phyloP scores from a whole-genome alignment of 2,888 invertebrate genomes.

The Synergus gifuensis region DNA sequence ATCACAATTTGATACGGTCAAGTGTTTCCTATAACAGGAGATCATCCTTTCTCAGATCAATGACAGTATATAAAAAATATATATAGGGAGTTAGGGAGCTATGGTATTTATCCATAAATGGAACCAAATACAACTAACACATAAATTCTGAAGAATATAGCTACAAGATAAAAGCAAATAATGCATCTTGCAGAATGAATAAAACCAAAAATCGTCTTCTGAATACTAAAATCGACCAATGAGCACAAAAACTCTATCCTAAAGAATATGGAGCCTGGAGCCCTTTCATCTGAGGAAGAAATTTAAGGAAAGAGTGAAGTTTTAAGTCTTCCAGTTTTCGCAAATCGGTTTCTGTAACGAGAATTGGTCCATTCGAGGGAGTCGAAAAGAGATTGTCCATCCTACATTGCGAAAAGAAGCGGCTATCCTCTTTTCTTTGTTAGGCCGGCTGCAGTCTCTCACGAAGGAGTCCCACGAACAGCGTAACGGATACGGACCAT shows the following conservation, averaged over 20 bases:
- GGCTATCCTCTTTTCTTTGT: constrained; percentile 71
- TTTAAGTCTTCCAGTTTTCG: neutral
- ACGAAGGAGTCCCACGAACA: constrained; percentile 70
- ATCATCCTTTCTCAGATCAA: neutral
- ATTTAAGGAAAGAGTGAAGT: neutral
- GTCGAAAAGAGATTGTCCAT: constrained; percentile 23
- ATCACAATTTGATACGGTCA: constrained; percentile 69
- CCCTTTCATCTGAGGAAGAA: neutral
- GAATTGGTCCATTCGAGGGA: constrained; percentile 12
- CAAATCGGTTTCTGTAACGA: constrained; percentile 21
- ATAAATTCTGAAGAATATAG: neutral
- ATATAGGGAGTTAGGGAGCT: too few species aligned
- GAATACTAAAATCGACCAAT: neutral
- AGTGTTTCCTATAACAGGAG: constrained; percentile 59
- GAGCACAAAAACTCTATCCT: neutral
- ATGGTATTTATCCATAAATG: too few species aligned
- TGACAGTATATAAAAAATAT: neutral
- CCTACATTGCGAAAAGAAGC: constrained; percentile 56
- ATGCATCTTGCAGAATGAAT: neutral
- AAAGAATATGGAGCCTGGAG: neutral
- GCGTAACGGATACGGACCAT: constrained; percentile 68
- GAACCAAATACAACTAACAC: too few species aligned
- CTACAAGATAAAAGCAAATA: neutral
- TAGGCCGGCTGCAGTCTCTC: constrained; percentile 69
- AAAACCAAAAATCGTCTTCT: neutral